A percentile compares a stretch with the other conserved stretches of the same genome.
Conservation (phyloP, 1,140 invertebrate species). For the Maconellicoccus hirsutus region DNA sequence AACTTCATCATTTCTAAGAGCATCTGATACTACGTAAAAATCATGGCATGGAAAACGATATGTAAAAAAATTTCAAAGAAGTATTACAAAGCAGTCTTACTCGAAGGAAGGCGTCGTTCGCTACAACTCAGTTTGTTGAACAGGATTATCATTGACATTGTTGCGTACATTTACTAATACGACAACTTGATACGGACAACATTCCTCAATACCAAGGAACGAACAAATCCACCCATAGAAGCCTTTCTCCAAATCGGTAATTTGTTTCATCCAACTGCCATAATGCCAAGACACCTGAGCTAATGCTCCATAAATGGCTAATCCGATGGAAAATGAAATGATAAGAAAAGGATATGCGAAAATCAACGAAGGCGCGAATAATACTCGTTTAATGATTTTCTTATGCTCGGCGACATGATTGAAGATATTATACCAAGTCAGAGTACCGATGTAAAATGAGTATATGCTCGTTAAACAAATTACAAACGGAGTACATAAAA, state of each 20-base stretch:
- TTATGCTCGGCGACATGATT: not conserved
- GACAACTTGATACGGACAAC: not conserved
- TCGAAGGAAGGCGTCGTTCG: too few species aligned
- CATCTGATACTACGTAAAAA: too few species aligned
- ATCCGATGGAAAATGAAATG: not conserved
- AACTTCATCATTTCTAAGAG: too few species aligned
- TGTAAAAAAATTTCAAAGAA: too few species aligned
- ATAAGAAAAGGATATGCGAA: not conserved
- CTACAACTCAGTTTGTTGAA: not conserved
- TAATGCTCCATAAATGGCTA: not conserved
- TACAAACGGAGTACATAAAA: not conserved
- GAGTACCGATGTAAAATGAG: not conserved
- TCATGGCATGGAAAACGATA: too few species aligned
- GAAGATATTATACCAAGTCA: not conserved
- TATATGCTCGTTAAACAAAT: not conserved
- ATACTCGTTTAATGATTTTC: not conserved
- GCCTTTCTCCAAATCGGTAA: not conserved
- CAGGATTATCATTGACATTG: not conserved
- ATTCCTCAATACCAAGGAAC: not conserved
- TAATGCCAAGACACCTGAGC: not conserved
- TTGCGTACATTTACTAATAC: not conserved
- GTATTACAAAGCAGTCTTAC: too few species aligned
- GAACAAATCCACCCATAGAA: not conserved
- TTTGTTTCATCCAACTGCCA: not conserved
- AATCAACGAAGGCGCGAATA: not conserved